Evolutionary conservation across 1,140 invertebrate genomes (phyloP), one percentile per base, ranked within the genome.

Genomic region (Pachyrhynchus sulphureomaculatus): DNA sequence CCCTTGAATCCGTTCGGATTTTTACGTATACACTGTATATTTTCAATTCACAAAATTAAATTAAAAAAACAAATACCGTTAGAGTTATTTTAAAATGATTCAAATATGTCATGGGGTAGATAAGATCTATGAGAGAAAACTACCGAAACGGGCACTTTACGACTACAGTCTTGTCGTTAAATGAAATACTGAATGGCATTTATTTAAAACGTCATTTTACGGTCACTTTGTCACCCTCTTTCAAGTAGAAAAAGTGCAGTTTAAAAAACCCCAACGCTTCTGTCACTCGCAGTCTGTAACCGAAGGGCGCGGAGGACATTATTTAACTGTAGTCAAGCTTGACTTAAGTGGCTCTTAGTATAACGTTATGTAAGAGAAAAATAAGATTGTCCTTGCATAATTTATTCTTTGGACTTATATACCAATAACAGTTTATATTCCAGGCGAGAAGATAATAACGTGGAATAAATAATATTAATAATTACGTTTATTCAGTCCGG

Each of bases 161-260:
- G 24, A 47, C 54, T 20, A 4, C 5, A n/a, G 12, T 6, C 37
- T 54, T 54, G 42, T 47, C 57, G 41, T 59, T 58, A 52, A 61
- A 56, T 60, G 64, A 60, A 65, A 65, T 39, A 66, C 53, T 39
- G 53, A 33, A 62, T 60, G 64, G 64, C 67, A 71, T 72, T 74
- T 68, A 71, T 70, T 73, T 72, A 71, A 73, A 73, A 72, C 68
- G 67, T 65, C 64, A 73, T 73, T 75, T 75, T 75, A 72, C 73
- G 73, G 73, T 75, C 72, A 75, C 72, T 72, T 73, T 73, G 63
- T 53, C 65, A 68, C 72, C 68, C 70, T 52, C 32, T 52, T 47
- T 54, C 55, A 41, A 59, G 34, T 32, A 32, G 26, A 65, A 66
- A 55, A 68, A 69, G 63, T 69, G 67, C 67, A 71, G 71, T 72